Conservation (phyloP, 2,797 vertebrate species). For the Halcyon badia region DNA sequence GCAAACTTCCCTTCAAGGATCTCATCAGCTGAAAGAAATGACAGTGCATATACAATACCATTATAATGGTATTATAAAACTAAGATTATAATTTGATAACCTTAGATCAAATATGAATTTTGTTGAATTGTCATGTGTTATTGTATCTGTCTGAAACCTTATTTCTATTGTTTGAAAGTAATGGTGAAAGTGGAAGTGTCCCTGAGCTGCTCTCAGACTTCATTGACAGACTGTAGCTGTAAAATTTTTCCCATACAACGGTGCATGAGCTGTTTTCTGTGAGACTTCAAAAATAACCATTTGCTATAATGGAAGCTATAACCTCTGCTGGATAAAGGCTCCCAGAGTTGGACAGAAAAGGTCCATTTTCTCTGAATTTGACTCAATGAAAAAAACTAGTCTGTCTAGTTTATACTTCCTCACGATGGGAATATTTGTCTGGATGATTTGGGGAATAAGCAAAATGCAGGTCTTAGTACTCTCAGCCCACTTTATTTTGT, state of each 20-base stretch:
- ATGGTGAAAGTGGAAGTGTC: not conserved
- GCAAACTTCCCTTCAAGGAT: not conserved
- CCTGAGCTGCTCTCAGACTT: not conserved
- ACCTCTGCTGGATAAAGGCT: not conserved
- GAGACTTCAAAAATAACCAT: not conserved
- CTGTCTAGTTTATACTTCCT: not conserved
- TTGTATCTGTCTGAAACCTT: not conserved
- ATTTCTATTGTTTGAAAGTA: not conserved
- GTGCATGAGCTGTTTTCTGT: not conserved
- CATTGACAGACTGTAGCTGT: not conserved
- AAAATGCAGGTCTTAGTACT: not conserved
- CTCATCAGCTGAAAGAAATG: not conserved
- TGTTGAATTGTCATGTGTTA: not conserved
- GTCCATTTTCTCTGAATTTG: not conserved
- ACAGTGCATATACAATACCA: no score
- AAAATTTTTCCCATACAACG: accelerated
- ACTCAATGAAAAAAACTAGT: not conserved
- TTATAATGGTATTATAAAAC: not conserved
- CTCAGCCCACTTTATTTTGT: not conserved
- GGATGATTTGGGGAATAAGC: not conserved
- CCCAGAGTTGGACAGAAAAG: not conserved
- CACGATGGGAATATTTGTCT: not conserved
- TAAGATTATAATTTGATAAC: slow-evolving; percentile 8
- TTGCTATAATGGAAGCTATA: not conserved
- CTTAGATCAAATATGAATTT: not conserved